Evolutionary conservation across 2,113 vertebrate species (phyloP).

Genomic region (Tyto alba): DNA sequence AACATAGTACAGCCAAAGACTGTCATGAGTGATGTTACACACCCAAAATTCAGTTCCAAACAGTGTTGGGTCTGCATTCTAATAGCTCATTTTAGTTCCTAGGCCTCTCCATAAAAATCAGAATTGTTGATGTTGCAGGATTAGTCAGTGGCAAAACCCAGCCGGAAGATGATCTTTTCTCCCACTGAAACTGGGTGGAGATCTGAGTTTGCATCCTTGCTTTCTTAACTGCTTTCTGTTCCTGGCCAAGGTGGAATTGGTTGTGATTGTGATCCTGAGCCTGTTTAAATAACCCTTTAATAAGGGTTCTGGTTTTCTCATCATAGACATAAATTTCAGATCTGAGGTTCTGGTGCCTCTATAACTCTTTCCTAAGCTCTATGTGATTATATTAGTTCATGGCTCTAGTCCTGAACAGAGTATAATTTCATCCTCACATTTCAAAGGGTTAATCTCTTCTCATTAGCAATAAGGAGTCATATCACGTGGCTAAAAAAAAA

Average conservation of each 20-base stretch:
- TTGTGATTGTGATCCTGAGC: background rate
- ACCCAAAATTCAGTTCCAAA: conserved; percentile 1
- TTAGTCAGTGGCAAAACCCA: background rate
- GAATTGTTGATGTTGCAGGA: background rate
- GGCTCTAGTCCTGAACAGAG: background rate
- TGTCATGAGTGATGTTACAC: background rate
- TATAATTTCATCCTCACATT: conserved; percentile 34
- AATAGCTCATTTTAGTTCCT: background rate
- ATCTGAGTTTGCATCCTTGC: background rate
- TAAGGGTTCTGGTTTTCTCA: background rate
- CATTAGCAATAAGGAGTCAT: background rate
- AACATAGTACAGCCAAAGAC: background rate
- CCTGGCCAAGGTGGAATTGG: background rate
- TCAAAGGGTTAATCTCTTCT: conserved; percentile 19
- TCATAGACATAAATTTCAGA: background rate
- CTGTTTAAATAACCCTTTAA: background rate
- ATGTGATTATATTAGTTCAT: background rate
- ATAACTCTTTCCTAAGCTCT: background rate
- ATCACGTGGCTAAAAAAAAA: background rate
- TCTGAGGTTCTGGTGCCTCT: background rate
- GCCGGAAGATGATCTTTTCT: background rate
- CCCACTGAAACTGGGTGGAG: background rate
- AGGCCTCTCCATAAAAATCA: background rate
- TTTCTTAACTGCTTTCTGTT: background rate
- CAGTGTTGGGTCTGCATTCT: background rate